Evolutionary conservation across 2,797 vertebrate species (phyloP), one percentile per base, ranked within the genome.

Genomic region (Xiphorhynchus erythropygius): DNA sequence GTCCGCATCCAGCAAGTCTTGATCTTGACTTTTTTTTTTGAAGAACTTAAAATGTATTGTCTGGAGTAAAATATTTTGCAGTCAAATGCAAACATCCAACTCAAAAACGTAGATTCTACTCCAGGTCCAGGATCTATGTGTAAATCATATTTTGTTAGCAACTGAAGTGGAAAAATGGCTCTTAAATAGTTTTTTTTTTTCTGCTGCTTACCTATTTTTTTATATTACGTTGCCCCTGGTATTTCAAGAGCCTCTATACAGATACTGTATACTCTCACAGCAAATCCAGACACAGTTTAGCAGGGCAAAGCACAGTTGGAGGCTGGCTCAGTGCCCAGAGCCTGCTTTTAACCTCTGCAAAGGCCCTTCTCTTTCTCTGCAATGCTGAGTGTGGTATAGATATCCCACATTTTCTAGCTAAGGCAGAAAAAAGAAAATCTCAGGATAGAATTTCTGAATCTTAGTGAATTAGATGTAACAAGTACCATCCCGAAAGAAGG

Each of bases 331-430:
- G 35, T 84, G 85, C 94, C 92, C 76, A 82, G 79, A 68, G 57
- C 77, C 81, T 82, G 71, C 79, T 95, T 96, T 94, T 88, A 93
- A 88, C 84, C 81, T 95, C 70, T 71, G 80, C 53, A 93, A 84
- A 92, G 33, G 33, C 49, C 32, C 23, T 56, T 87, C 10, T 74
- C 68, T 79, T 69, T 81, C 67, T 78, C 77, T 93, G 50, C 35
- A 57, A 15, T 55, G 12, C 33, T 75, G 52, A 53, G 23, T 33
- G 7, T 28, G 46, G 19, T 80, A 39, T 63, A 50, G 50, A 52
- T 87, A 49, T 5, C n/a, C 46, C 77, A 37, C 9, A 28, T 76
- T 82, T 91, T 90, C 37, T 92, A 74, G 14, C 11, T 46, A 25
- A 17, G 11, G 35, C 27, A 73, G 33, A 11, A 24, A 35, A n/a